These are phyloP conservation scores for Pungitius pungitius DNA, from an alignment of 2,113 vertebrate genomes.

Conservation along the genomic window DNA sequence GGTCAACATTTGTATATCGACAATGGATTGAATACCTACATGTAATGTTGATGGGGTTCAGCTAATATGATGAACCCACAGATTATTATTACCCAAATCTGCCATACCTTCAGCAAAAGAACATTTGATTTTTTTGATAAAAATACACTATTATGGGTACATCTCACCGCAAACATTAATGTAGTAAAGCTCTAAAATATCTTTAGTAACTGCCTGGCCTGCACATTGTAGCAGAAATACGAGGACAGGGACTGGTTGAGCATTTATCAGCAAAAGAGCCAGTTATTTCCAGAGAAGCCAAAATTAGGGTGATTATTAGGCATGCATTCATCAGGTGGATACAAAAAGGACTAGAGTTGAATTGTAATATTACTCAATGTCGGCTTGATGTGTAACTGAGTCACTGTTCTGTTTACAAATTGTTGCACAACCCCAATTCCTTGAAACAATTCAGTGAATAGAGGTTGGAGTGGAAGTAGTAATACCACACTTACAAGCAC, in stretches of 20 bases:
- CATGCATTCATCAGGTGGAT: not conserved
- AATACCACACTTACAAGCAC: not conserved
- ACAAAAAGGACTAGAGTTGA: not conserved
- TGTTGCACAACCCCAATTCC: not conserved
- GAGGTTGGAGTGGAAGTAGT: not conserved
- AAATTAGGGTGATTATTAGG: not conserved
- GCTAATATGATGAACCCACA: not conserved
- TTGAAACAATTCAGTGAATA: not conserved
- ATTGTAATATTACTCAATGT: not conserved
- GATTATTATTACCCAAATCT: not conserved
- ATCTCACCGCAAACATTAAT: not conserved
- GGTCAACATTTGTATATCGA: not conserved
- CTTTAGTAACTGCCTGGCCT: not conserved
- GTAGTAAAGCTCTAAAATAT: not conserved
- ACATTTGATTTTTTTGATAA: not conserved
- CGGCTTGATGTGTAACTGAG: not conserved
- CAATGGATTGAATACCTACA: not conserved
- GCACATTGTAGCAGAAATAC: not conserved
- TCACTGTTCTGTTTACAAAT: conserved; percentile 5
- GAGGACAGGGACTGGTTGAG: not conserved
- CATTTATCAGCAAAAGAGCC: not conserved
- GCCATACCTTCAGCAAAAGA: not conserved
- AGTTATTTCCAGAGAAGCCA: not conserved
- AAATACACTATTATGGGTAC: not conserved
- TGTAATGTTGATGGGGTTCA: not conserved